Base-by-base conservation (phyloP, 1,140 invertebrate species). In the Nasonia giraulti region DNA sequence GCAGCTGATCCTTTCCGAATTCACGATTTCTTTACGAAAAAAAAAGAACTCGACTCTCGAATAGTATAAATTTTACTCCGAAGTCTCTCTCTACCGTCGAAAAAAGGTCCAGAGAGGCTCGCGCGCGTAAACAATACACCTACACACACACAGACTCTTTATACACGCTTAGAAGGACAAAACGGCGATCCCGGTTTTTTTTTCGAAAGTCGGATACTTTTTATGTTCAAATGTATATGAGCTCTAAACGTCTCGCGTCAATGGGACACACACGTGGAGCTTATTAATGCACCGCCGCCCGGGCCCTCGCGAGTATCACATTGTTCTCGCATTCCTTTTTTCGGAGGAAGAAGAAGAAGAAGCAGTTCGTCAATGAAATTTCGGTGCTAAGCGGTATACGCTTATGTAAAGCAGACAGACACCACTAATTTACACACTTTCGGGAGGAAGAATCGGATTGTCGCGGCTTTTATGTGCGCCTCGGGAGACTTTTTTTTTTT, bases 201-300 rank as follows among this genome's bases (percentile, higher is more conserved):
- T 40, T 75, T 82, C 40, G 31, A 47, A 71, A 62, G 55, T 37
- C 73, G 77, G 4, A 62, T 2, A 44, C 37, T 33, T 80, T 33
- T 80, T 33, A 66, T 40, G 27, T 80, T 74, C 37, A 80, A 55
- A 80, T 80, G 78, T 84, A 84, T 68, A 80, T 84, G 47, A 74
- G 68, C 17, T 27, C 27, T 37, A 27, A 74, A 81, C 40, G 5
- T 80, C 33, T 37, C 69, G 71, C 23, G 27, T 47, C 47, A 80
- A 47, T 74, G 50, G 77, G 62, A 80, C 50, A 75, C 78, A 80
- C 69, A 75, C 78, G 83, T 84, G 78, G 83, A 80, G 50, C 68
- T 80, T 75, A 80, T 84, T 84, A 80, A 80, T 80, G 47, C 81
- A 75, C 47, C 73, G 47, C 27, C 33, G 44, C 40, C 12, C 33